phyloP scores from a whole-genome alignment of 2,113 vertebrate genomes.

The Cariama cristata region DNA sequence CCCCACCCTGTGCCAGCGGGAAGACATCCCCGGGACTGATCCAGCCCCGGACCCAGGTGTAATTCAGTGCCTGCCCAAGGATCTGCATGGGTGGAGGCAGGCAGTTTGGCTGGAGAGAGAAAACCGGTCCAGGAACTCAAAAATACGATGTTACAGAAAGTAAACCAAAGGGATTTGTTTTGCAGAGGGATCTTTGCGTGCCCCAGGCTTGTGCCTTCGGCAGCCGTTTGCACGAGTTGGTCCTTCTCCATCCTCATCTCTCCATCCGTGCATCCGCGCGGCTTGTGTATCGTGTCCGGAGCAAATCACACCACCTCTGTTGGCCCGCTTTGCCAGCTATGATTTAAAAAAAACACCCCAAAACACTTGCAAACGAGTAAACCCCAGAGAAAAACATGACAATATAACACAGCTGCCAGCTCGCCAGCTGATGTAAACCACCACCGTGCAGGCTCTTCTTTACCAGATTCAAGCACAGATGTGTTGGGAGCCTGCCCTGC shows the following conservation, averaged over 20 bases:
- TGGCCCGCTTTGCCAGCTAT: background rate
- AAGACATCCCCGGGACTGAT: background rate
- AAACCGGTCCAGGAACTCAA: background rate
- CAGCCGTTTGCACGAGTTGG: background rate
- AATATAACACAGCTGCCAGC: background rate
- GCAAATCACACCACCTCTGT: background rate
- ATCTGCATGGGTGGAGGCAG: background rate
- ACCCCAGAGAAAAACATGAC: background rate
- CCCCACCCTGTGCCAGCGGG: background rate
- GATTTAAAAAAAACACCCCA: background rate
- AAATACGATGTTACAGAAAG: background rate
- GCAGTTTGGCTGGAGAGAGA: background rate
- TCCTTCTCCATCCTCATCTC: too few relatives aligned
- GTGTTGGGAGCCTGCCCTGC: background rate
- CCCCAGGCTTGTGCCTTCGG: background rate
- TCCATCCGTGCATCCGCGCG: background rate
- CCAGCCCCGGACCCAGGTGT: too few relatives aligned
- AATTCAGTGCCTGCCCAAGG: background rate
- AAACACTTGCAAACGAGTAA: background rate
- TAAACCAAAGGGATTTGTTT: background rate
- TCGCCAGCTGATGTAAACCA: background rate
- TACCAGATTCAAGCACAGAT: background rate
- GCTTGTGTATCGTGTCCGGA: background rate
- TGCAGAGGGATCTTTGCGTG: background rate
- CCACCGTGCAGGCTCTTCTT: background rate